Base-by-base conservation (phyloP, 1,140 invertebrate genomes). In the Megalonaias nervosa region DNA sequence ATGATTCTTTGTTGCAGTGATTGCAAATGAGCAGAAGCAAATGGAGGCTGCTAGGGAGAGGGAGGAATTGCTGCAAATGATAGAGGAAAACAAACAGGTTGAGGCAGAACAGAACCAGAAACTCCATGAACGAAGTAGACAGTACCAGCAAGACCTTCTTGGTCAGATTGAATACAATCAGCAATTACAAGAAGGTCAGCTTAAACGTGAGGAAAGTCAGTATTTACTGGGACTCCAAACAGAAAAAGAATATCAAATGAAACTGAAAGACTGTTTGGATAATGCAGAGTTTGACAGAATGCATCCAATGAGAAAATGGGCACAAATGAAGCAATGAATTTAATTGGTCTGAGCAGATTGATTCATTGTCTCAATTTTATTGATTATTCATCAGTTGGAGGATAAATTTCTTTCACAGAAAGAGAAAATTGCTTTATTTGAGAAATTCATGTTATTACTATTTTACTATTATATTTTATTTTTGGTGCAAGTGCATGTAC, bases 91-190 rank as follows among this genome's bases (percentile, higher is more conserved):
- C n/a, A 71, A 71, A 11, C 76, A 60, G 26, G 65, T 56, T 38
- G 76, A 78, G 58, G 71, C 64, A 21, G 76, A 78, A 15, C 56
- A 73, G 66, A 71, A 71, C 4, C 55, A 38, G 57, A 67, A 64
- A 16, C 61, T 69, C 55, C 59, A 69, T n/a, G 70, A 67, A 13
- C 73, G 74, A 56, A 65, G 73, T 55, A 48, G 48, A 66, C 58
- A 57, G n/a, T 78, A 78, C 71, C 76, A 78, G 58, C 60, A 58
- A 48, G 76, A 78, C 58, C 65, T 78, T 5, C 21, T 48, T 2
- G 76, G 76, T 61, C 76, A 78, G 76, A 78, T 78, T 69, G 76
- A 78, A 31, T 64, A 78, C 31, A 78, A 78, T 55, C 76, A 78
- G 65, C 62, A 62, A 15, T 17, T 73, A 2, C 61, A 55, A 4